Base-by-base conservation (phyloP, 2,888 invertebrate genomes). In the Phortica okadai region DNA sequence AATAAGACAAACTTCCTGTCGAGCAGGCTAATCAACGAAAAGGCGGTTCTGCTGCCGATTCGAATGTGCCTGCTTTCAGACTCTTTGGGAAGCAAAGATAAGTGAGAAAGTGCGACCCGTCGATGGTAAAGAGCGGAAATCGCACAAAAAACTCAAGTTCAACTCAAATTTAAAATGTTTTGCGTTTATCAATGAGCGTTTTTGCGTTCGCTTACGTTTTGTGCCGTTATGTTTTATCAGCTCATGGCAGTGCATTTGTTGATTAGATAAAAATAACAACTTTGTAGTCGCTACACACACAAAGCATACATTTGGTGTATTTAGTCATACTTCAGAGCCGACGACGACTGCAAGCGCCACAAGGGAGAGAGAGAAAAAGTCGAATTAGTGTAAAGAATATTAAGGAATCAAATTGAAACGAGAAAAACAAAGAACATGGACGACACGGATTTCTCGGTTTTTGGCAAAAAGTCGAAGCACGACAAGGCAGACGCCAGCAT, bases 401-500 rank as follows among this genome's bases (percentile, higher is more conserved):
- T 33, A 33, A 33, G 33, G 0, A 33, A 4, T 33, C 33, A 33
- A 33, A 33, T 33, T 21, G 21, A 16, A 10, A n/a, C 3, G 16
- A 50, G 14, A 11, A 44, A 42, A 42, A 42, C 14, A 66, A n/a
- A 66, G 21, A 81, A 76, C 77, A 90, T 90, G 90, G 90, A 90
- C 75, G 89, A 88, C 67, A 84, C 89, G 50, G 90, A 90, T 79
- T 79, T 90, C 14, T 88, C 85, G 67, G 56, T 89, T 7, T 89
- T 89, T 64, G 82, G 84, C 25, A 82, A 79, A 45, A 91, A 85
- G 78, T 84, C 84, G 56, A 89, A 88, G 79, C 87, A 89, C 81
- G 90, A 90, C 79, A 91, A 89, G 75, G 86, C 89, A n/a, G 89
- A 89, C 77, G 85, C 87, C 56, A 56, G 70, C 41, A 69, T 6